Conservation (phyloP, 1,140 invertebrate species). For the Dendroctonus ponderosae region DNA sequence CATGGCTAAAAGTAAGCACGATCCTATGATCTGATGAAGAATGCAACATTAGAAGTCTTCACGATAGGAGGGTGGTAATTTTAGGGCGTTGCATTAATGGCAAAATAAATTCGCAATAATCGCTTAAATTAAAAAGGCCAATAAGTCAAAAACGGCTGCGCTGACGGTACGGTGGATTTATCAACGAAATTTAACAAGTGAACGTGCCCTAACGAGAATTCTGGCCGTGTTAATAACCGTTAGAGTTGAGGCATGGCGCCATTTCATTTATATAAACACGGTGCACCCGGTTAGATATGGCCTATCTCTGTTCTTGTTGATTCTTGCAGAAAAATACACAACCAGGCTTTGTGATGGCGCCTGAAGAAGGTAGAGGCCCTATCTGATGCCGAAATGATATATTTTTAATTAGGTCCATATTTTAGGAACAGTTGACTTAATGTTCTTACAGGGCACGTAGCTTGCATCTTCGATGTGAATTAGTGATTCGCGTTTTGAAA, state of each 20-base stretch:
- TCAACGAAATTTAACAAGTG: constrained; percentile 47
- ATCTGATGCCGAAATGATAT: constrained; percentile 29
- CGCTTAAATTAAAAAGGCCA: neutral
- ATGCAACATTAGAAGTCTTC: too few relatives aligned
- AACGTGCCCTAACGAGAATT: constrained; percentile 50
- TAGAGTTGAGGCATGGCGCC: constrained; percentile 49
- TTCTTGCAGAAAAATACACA: constrained; percentile 42
- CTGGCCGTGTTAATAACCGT: constrained; percentile 49
- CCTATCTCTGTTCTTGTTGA: constrained; percentile 45
- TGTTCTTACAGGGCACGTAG: constrained; percentile 17
- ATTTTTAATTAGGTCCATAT: constrained; percentile 33
- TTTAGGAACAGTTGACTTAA: constrained; percentile 19
- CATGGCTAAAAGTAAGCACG: too few relatives aligned
- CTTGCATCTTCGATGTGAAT: neutral
- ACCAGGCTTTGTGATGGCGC: constrained; percentile 23
- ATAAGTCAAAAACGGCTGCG: constrained; percentile 23
- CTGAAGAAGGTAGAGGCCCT: constrained; percentile 26
- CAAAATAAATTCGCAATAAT: too few relatives aligned
- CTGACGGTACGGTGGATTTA: constrained; percentile 36
- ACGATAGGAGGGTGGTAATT: too few relatives aligned
- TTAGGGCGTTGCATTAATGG: too few relatives aligned
- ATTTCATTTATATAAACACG: constrained; percentile 52
- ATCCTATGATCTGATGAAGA: too few relatives aligned
- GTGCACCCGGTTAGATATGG: constrained; percentile 45
- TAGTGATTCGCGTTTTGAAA: neutral